Conservation (phyloP, 2,888 invertebrate species). For the Coelinius sp. region DNA sequence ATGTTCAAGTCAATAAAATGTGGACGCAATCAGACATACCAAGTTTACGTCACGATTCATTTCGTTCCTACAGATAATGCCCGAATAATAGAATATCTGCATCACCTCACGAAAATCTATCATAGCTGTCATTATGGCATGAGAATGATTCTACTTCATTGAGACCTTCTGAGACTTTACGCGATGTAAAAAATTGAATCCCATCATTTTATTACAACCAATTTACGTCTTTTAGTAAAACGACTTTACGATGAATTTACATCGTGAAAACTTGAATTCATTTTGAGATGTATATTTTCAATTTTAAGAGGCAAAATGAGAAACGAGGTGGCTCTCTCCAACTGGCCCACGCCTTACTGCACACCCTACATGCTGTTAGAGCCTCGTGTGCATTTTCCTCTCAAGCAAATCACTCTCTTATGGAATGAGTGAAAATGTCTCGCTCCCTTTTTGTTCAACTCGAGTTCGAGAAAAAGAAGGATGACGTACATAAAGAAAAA, state of each 20-base stretch:
- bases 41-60: too few relatives aligned
- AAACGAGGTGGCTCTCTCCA: constrained; percentile 16
- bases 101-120: too few relatives aligned
- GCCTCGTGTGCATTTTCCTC: constrained; percentile 57
- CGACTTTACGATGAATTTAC: too few relatives aligned
- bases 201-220: too few relatives aligned
- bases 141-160: too few relatives aligned
- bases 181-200: too few relatives aligned
- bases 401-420: constrained; percentile 58
- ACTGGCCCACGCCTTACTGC: constrained; percentile 31
- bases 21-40: too few relatives aligned
- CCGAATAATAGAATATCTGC: too few relatives aligned
- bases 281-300: background rate
- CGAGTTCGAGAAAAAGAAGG: constrained; percentile 19
- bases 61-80: too few relatives aligned
- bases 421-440: constrained; percentile 36
- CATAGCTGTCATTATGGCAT: too few relatives aligned
- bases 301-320: constrained; percentile 9
- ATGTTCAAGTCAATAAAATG: too few relatives aligned
- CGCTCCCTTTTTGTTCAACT: constrained; percentile 24
- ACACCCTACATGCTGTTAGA: constrained; percentile 26
- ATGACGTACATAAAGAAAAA: constrained; percentile 12
- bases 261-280: background rate
- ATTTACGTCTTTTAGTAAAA: background rate
- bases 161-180: too few relatives aligned